Percentiles rank a stretch among this genome's conserved stretches.
These are phyloP conservation scores for Leptoclinus maculatus DNA, from an alignment of 2,797 vertebrate genomes.

Conservation along the genomic window DNA sequence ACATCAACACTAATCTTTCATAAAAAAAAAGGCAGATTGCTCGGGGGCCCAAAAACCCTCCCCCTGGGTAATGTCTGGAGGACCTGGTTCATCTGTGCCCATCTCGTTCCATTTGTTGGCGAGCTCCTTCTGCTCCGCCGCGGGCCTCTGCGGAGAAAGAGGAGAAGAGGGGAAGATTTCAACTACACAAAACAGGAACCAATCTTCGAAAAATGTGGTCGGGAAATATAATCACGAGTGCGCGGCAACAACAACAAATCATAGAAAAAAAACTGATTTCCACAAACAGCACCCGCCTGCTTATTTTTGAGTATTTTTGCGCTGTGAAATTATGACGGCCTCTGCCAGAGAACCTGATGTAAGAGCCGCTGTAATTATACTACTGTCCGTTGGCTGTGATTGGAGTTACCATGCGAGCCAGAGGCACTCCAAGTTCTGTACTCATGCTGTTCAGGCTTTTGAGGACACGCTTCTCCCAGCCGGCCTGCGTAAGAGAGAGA, in stretches of 20 bases:
- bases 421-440: slow-evolving; percentile 91
- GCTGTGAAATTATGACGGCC: background rate
- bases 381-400: background rate
- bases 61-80: slow-evolving; percentile 53
- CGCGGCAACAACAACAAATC: background rate
- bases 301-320: background rate
- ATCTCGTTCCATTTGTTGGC: slow-evolving; percentile 99
- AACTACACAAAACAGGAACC: background rate
- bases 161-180: background rate
- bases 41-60: background rate
- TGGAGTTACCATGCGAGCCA: slow-evolving; percentile 91
- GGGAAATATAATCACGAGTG: slow-evolving; percentile 1
- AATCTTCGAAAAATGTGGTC: background rate
- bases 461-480: slow-evolving; percentile 97
- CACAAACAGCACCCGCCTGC: slow-evolving; percentile 13
- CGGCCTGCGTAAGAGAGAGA: slow-evolving; percentile 84
- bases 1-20: slow-evolving; percentile 56
- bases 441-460: slow-evolving; percentile 99
- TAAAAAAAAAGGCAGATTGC: slow-evolving; percentile 36
- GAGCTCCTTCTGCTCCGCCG: slow-evolving; percentile 93
- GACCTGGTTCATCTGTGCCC: slow-evolving; percentile 98
- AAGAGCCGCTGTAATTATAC: slow-evolving; percentile 4
- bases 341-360: slow-evolving; percentile 5
- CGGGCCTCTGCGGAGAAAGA: slow-evolving; percentile 85
- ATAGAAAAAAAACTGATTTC: background rate